These are phyloP conservation scores for Dynastes tityus DNA, from an alignment of 2,888 invertebrate species.

Conservation along the genomic window DNA sequence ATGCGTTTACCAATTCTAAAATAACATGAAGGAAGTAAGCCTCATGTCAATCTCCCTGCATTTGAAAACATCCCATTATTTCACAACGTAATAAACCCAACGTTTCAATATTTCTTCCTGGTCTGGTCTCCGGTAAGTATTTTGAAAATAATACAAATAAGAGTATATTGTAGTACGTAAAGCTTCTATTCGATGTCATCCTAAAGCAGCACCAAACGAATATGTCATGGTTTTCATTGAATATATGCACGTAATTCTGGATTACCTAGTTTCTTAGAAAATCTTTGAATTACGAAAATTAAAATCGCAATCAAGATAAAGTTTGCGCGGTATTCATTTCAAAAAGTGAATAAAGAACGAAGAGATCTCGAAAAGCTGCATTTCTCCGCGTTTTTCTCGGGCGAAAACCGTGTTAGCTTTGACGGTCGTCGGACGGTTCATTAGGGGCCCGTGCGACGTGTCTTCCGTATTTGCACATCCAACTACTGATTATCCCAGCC, in stretches of 20 bases:
- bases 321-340: slow-evolving; percentile 31
- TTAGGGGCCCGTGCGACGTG: slow-evolving; percentile 59
- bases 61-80: too few species aligned
- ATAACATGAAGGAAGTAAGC: too few species aligned
- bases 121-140: too few species aligned
- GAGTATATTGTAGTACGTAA: too few species aligned
- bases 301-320: slow-evolving; percentile 36
- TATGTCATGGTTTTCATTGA: background rate
- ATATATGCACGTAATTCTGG: background rate
- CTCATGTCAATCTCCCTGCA: too few species aligned
- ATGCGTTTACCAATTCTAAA: too few species aligned
- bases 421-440: slow-evolving; percentile 59
- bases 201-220: too few species aligned
- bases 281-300: slow-evolving; percentile 15
- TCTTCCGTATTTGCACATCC: slow-evolving; percentile 63
- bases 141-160: too few species aligned
- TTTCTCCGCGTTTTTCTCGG: slow-evolving; percentile 20
- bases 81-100: too few species aligned
- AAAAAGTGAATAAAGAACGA: slow-evolving; percentile 33
- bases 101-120: too few species aligned
- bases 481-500: slow-evolving; percentile 61
- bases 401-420: slow-evolving; percentile 53
- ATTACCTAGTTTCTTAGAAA: background rate
- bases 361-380: slow-evolving; percentile 14
- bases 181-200: too few species aligned